Conservation (phyloP, 1,140 invertebrate species). For the Trichonephila inaurata region DNA sequence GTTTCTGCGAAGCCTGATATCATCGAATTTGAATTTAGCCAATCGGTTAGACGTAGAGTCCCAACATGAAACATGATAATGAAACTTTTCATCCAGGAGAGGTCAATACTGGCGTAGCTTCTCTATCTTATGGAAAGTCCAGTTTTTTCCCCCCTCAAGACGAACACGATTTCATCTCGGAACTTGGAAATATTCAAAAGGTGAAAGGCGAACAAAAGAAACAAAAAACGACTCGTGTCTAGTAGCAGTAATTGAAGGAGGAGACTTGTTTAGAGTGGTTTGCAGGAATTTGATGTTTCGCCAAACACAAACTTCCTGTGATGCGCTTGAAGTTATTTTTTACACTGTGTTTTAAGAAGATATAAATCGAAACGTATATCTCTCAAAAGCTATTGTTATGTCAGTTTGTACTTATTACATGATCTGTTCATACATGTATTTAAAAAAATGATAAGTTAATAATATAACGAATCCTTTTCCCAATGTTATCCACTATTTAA, state of each 20-base stretch:
- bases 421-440: no score
- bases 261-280: not conserved
- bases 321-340: no score
- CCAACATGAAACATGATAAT: slow-evolving; percentile 6
- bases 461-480: no score
- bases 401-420: no score
- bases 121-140: slow-evolving; percentile 25
- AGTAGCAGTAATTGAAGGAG: not conserved
- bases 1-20: slow-evolving; percentile 35
- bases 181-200: not conserved
- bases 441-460: no score
- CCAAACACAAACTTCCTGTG: no score
- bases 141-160: not conserved
- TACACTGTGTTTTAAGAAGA: no score
- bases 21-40: not conserved
- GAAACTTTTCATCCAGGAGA: not conserved
- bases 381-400: no score
- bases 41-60: not conserved
- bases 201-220: not conserved
- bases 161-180: slow-evolving; percentile 24
- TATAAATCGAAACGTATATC: no score
- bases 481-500: no score
- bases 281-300: not conserved
- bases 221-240: not conserved
- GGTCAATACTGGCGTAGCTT: slow-evolving; percentile 9